Evolutionary conservation across 2,113 vertebrate species (phyloP).

Genomic region (Hystrix cristata): DNA sequence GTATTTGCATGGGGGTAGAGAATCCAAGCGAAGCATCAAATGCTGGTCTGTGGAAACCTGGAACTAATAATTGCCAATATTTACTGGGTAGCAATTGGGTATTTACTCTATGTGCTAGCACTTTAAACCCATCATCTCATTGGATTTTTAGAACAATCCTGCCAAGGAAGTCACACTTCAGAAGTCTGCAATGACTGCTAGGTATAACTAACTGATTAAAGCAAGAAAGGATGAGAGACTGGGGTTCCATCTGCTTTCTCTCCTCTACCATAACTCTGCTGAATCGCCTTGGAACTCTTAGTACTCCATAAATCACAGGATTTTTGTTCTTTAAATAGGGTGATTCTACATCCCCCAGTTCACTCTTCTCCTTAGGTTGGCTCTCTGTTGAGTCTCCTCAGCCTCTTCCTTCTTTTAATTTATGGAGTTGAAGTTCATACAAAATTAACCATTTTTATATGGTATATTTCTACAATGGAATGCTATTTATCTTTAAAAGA

Average conservation of each 20-base stretch:
- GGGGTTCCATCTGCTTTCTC: not conserved
- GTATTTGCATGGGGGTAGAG: not conserved
- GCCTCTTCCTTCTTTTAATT: not conserved
- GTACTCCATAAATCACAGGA: not conserved
- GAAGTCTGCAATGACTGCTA: not conserved
- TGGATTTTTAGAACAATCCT: conserved; percentile 8
- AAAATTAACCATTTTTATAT: conserved; percentile 38
- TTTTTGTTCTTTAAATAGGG: not conserved
- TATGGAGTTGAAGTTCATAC: conserved; percentile 28
- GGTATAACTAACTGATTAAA: not conserved
- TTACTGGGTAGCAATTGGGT: not conserved
- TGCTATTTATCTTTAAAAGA: not conserved
- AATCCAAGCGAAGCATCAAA: not conserved
- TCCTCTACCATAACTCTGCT: not conserved
- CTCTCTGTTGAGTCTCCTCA: not conserved
- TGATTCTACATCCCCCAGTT: not conserved
- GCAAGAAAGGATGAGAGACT: not conserved
- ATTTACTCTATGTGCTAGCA: not conserved
- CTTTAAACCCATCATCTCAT: not conserved
- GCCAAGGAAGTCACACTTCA: not conserved
- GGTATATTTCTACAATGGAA: not conserved
- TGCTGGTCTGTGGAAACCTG: not conserved
- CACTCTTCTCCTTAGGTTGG: not conserved
- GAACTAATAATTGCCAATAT: not conserved
- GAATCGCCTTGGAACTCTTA: not conserved